Base-by-base conservation (phyloP, 2,888 invertebrate genomes). In the Listrodromus nycthemerus region DNA sequence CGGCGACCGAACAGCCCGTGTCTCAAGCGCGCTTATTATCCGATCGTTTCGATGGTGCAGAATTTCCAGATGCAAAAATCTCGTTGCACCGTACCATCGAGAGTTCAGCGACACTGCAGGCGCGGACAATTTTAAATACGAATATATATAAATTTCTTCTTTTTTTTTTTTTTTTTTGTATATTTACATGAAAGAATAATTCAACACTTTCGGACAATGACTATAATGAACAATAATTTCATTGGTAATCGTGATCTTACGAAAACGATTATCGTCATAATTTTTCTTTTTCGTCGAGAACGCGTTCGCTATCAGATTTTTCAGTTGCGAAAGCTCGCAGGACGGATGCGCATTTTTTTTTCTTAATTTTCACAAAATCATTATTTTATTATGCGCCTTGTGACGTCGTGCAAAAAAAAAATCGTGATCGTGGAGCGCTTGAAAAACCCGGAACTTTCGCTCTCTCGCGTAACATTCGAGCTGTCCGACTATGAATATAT, bases 41-140 rank as follows among this genome's bases (percentile, higher is more conserved):
- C 65, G 21, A 76, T 76, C 10, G 76, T 80, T 80, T 41, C 71
- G 52, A 71, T 67, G 71, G 66, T 71, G 71, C 66, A 71, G 80
- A 80, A 76, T 80, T 83, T 80, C 83, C 83, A 75, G 75, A 10
- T 37, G 41, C 41, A 45, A 2, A 16, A 45, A 45, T 5, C 41
- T 45, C 3, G 41, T 2, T 0, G 16, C 41, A 41, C 41, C 41
- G 41, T 13, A 41, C 16, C 41, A 5, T 41, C 41, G 16, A 41
- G 16, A 3, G 41, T 41, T 16, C 4, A 3, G 4, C 41, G 16
- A 41, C 13, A 16, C 41, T 16, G 4, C 41, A 45, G 5, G 41
- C 1, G 13, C 13, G 16, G 4, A 45, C 16, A 16, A 45, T 45
- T 45, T 13, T 3, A 16, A 45, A 45, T 16, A 16, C 16, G 41